Evolutionary conservation across 2,797 vertebrate species (phyloP).

Genomic region (Pseudocheirus occidentalis): DNA sequence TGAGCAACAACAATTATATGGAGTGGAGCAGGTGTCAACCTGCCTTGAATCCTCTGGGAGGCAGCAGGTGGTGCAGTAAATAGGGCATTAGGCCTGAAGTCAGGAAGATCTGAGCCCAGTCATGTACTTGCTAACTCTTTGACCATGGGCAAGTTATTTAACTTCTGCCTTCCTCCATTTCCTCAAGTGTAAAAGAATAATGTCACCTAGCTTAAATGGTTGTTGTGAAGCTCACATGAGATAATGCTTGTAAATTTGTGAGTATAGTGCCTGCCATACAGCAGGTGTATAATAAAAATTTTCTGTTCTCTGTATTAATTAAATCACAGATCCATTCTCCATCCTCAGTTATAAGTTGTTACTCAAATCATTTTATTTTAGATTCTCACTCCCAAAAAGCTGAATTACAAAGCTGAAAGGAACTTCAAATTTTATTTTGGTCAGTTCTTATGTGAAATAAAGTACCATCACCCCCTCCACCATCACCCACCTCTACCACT

Average conservation of each 20-base stretch:
- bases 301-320: background rate
- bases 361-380: background rate
- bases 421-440: background rate
- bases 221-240: background rate
- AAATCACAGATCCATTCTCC: background rate
- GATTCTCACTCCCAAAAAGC: background rate
- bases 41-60: background rate
- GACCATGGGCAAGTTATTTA: background rate
- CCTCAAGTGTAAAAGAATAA: background rate
- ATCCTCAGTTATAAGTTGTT: background rate
- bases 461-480: background rate
- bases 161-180: background rate
- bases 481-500: background rate
- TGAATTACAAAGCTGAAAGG: background rate
- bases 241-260: background rate
- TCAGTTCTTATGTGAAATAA: background rate
- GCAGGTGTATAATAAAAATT: background rate
- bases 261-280: background rate
- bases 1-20: background rate
- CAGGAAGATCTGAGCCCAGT: background rate
- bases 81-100: background rate
- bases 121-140: background rate
- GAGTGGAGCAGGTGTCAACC: background rate
- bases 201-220: background rate
- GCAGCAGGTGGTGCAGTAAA: background rate